These are phyloP conservation scores for Meriones psammophilus DNA, from an alignment of 2,797 vertebrate species.

Conservation along the genomic window DNA sequence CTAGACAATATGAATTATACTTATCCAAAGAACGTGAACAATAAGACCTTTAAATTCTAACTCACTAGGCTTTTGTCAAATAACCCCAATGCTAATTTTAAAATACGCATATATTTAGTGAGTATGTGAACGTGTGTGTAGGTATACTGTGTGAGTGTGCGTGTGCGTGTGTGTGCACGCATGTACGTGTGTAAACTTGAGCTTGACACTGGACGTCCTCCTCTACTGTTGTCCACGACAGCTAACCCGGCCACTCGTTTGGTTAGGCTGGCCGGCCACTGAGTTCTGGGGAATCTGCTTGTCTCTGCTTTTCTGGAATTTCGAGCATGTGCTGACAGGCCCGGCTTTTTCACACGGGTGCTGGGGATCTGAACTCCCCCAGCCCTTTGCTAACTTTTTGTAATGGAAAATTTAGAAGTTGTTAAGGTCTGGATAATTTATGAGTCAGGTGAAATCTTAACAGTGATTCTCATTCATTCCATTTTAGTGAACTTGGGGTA, in stretches of 20 bases:
- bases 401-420: neutral
- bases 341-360: neutral
- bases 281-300: neutral
- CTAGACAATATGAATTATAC: neutral
- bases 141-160: neutral
- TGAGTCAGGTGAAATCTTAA: neutral
- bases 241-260: neutral
- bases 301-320: neutral
- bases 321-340: neutral
- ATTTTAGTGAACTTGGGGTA: neutral
- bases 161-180: neutral
- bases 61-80: neutral
- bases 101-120: neutral
- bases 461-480: neutral
- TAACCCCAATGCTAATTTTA: constrained; percentile 15
- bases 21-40: neutral
- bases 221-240: neutral
- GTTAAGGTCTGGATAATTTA: neutral
- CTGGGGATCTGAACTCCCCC: neutral
- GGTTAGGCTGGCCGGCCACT: neutral
- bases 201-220: neutral
- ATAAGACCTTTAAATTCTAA: neutral
- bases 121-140: neutral
- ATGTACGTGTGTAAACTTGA: neutral
- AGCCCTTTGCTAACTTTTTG: neutral